Percentiles rank a stretch among this genome's conserved stretches.
Evolutionary conservation across 2,797 vertebrate species (phyloP).

Genomic region (Florisuga fusca): DNA sequence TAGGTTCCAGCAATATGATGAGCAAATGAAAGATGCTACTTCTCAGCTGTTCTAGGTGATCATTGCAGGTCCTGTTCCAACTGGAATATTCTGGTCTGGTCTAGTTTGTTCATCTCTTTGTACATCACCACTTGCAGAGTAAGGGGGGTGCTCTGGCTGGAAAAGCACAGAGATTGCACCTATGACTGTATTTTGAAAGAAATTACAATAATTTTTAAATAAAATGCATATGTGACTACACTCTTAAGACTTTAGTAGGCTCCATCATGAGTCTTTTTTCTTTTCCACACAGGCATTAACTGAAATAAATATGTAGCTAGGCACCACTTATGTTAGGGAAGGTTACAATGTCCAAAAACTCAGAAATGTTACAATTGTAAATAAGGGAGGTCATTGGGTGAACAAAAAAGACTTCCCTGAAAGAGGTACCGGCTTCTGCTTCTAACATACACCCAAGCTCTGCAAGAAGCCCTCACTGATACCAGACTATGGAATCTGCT

Average conservation of each 20-base stretch:
- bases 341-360: background rate
- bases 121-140: background rate
- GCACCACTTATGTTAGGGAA: rapidly evolving
- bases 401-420: background rate
- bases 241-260: no score
- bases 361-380: background rate
- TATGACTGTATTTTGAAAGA: rapidly evolving
- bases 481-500: rapidly evolving
- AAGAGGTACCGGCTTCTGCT: background rate
- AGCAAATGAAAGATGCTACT: background rate
- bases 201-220: background rate
- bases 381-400: rapidly evolving
- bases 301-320: background rate
- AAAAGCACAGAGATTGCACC: background rate
- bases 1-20: rapidly evolving
- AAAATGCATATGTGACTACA: rapidly evolving
- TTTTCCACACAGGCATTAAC: background rate
- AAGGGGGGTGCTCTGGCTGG: background rate
- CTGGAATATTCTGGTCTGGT: background rate
- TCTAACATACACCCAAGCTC: rapidly evolving
- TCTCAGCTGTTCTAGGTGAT: rapidly evolving
- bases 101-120: background rate
- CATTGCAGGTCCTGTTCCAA: rapidly evolving
- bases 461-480: rapidly evolving
- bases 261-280: rapidly evolving